Percentiles rank a stretch among this genome's conserved stretches.
Conservation (phyloP, 1,140 invertebrate genomes). For the Neomicropteryx cornuta region DNA sequence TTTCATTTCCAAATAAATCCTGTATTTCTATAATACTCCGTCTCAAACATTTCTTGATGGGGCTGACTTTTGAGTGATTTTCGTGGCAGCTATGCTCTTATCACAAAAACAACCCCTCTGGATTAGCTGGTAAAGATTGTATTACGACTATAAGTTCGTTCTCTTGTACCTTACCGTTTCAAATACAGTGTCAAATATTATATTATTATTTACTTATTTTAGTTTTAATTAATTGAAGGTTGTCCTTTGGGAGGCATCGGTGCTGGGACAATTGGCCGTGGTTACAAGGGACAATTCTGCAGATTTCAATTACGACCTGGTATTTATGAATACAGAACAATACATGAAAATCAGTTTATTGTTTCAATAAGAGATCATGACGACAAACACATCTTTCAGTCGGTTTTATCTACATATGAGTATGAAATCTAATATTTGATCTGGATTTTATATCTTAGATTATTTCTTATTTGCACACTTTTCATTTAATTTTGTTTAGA, state of each 20-base stretch:
- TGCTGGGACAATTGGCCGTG: constrained; percentile 78
- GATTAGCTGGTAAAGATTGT: too few relatives aligned
- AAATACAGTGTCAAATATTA: neutral
- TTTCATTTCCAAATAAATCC: too few relatives aligned
- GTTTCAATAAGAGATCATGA: constrained; percentile 60
- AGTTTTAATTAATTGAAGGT: constrained; percentile 45
- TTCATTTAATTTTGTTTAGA: constrained; percentile 30
- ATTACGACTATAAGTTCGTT: neutral
- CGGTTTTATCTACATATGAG: constrained; percentile 66
- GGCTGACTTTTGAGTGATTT: too few relatives aligned
- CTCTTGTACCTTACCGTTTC: constrained; percentile 7
- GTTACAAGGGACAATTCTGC: constrained; percentile 88
- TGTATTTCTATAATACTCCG: too few relatives aligned
- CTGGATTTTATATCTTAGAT: too few relatives aligned
- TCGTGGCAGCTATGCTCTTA: too few relatives aligned
- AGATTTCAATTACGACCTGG: constrained; percentile 81
- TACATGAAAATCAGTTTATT: constrained; percentile 79
- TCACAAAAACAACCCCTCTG: too few relatives aligned
- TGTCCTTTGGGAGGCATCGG: constrained; percentile 89
- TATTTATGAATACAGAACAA: constrained; percentile 72
- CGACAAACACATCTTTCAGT: constrained; percentile 71
- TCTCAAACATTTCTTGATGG: too few relatives aligned
- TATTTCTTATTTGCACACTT: too few relatives aligned
- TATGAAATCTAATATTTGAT: too few relatives aligned
- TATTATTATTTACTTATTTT: constrained; percentile 8